A percentile compares a stretch with the other conserved stretches of the same genome.
Evolutionary conservation across 2,797 vertebrate genomes (phyloP).

Genomic region (Moxostoma hubbsi): DNA sequence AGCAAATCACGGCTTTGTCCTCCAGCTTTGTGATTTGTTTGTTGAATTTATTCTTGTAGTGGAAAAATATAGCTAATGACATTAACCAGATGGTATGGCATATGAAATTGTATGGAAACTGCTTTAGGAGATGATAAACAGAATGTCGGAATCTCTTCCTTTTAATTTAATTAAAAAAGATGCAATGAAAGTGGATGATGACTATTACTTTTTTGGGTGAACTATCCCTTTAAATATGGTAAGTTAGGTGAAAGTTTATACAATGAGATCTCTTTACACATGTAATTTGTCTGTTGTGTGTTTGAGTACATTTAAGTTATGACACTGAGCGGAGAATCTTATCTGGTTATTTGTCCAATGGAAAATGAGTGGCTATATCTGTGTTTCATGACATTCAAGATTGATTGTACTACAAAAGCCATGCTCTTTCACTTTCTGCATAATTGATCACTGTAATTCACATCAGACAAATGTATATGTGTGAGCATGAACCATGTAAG

Average conservation of each 20-base stretch:
- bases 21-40: slow-evolving; percentile 20
- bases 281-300: neutral
- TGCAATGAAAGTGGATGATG: no score
- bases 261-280: no score
- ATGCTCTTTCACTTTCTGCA: neutral
- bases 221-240: no score
- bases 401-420: neutral
- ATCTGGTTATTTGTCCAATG: neutral
- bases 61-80: slow-evolving; percentile 14
- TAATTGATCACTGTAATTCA: neutral
- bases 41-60: slow-evolving; percentile 13
- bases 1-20: slow-evolving; percentile 27
- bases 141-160: no score
- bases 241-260: no score
- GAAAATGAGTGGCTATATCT: neutral
- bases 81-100: slow-evolving; percentile 1
- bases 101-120: neutral
- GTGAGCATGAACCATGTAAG: neutral
- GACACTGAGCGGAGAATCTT: neutral
- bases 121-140: no score
- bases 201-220: no score
- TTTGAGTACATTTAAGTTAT: neutral
- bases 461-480: no score
- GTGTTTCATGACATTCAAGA: neutral
- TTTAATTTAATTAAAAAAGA: no score